Base-by-base conservation (phyloP, 2,797 vertebrate genomes). In the Antennarius maculatus region DNA sequence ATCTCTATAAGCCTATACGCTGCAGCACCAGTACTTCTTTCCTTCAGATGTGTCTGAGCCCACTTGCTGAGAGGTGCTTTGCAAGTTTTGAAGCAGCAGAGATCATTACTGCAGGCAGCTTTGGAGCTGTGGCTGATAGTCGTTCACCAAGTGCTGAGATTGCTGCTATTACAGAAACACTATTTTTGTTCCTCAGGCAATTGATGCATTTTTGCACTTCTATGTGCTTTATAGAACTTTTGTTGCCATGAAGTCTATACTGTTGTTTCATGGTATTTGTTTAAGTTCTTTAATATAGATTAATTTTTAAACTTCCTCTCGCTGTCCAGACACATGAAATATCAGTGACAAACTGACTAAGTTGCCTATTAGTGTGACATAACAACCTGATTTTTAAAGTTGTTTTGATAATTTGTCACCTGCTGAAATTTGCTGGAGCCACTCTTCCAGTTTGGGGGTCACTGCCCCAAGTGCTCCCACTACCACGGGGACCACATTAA, bases 1-100 rank as follows among this genome's bases (percentile, higher is more conserved):
- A 72, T 81, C 68, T 77, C 48, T 46, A 42, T 73, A 81, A 79
- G 76, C 78, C 81, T 82, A 76, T 57, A 67, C 66, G 81, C 81
- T 78, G 81, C 66, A 77, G 71, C 71, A 77, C 58, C 18, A 2
- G 55, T 54, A 66, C 64, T 69, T 71, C 17, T 51, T 23, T 59
- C 47, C 56, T 28, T 86, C 69, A 77, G 69, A 83, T 83, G 74
- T 71, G 51, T 74, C 64, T 69, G 68, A 78, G 55, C 71, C 73
- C 12, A 49, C 71, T 83, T 67, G 66, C 79, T 76, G 71, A 80
- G 74, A 74, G 70, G 75, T 69, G 74, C 77, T 80, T 56, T 74
- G 85, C 65, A 59, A 65, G 78, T 80, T 82, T 73, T 78, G 52
- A 79, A 71, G 69, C 62, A 51, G 64, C 39, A 73, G 59, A 76